Conservation (phyloP, 1,140 invertebrate species). For the Drosophila paulistorum region DNA sequence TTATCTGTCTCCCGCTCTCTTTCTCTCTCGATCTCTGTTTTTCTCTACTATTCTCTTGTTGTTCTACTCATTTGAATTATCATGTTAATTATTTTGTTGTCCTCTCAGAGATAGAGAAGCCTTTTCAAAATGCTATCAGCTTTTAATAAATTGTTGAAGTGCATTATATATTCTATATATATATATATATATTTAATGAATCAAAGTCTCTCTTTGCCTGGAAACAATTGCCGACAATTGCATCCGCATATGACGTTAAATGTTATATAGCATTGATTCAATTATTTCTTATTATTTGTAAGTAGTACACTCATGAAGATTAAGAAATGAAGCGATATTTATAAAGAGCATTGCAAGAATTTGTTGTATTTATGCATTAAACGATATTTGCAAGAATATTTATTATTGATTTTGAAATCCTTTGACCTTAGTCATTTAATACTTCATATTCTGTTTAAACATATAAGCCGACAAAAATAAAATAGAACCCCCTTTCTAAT, state of each 20-base stretch:
- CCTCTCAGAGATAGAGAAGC: slow-evolving; percentile 39
- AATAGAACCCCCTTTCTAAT: no score
- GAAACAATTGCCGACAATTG: slow-evolving; percentile 15
- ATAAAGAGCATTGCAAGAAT: neutral
- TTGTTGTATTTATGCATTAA: no score
- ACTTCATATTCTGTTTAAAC: no score
- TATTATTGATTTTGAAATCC: no score
- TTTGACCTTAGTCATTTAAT: no score
- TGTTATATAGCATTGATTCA: slow-evolving; percentile 30
- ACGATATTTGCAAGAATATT: no score
- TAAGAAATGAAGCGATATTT: neutral
- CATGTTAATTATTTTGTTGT: slow-evolving; percentile 26
- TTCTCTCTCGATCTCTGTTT: neutral
- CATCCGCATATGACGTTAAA: slow-evolving; percentile 27
- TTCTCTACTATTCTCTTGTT: neutral
- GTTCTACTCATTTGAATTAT: slow-evolving; percentile 31
- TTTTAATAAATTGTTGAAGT: slow-evolving; percentile 36
- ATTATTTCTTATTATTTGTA: neutral
- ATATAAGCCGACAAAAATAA: no score
- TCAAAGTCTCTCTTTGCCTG: slow-evolving; percentile 12
- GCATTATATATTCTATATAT: slow-evolving; percentile 24
- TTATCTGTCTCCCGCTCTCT: slow-evolving; percentile 3
- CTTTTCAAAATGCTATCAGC: slow-evolving; percentile 50
- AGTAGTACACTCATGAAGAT: neutral
- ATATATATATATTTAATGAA: slow-evolving; percentile 30